Percentiles rank a stretch among this genome's conserved stretches.
Evolutionary conservation across 2,888 invertebrate genomes (phyloP).

Genomic region (Drosophila colorata): DNA sequence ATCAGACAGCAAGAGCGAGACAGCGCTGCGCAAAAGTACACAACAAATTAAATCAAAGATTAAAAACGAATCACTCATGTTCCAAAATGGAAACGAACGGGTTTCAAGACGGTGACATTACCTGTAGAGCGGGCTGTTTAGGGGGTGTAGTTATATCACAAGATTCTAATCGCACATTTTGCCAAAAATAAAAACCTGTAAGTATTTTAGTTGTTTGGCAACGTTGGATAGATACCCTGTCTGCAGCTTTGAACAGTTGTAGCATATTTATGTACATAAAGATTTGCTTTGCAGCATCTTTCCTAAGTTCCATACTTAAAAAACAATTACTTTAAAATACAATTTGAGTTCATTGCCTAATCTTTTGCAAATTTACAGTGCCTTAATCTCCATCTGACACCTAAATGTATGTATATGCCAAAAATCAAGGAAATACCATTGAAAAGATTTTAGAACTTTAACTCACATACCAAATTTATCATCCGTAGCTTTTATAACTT

Average conservation of each 20-base stretch:
- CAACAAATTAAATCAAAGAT: constrained; percentile 69
- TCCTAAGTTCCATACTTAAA: no score
- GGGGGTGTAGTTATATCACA: constrained; percentile 16
- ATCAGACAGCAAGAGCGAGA: background rate
- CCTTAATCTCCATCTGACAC: no score
- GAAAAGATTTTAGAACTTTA: no score
- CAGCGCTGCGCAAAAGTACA: constrained; percentile 34
- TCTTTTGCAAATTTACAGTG: no score
- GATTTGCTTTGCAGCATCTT: no score
- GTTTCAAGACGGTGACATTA: constrained; percentile 20
- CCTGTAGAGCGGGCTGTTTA: background rate
- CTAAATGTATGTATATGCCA: no score
- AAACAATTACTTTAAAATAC: no score
- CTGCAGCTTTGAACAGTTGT: background rate
- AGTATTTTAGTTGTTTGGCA: background rate
- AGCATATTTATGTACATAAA: no score
- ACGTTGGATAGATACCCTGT: background rate
- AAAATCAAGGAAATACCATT: no score
- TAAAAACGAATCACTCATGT: constrained; percentile 80
- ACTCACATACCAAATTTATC: no score
- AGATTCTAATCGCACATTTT: constrained; percentile 48
- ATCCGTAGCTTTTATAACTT: no score
- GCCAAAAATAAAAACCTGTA: constrained; percentile 32
- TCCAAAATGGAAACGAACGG: constrained; percentile 48
- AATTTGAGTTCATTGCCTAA: no score